Evolutionary conservation across 30 jellyfish, hydroid and myxozoan species (phyloP), one percentile per base, ranked within the genome.

Genomic region (Nemopilema nomurai): DNA sequence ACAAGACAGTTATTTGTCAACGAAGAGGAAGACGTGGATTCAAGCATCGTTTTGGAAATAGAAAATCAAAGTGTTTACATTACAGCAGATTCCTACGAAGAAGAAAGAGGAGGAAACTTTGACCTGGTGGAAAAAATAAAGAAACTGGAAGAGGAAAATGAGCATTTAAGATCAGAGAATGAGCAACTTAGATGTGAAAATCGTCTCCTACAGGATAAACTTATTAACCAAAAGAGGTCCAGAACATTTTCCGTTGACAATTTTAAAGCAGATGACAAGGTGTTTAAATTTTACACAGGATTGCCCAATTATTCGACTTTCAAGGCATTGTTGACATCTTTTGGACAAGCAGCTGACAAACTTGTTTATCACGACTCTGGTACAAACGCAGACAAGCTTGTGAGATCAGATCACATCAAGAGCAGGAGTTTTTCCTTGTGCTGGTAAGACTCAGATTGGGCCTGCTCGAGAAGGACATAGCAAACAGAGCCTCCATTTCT

Each of bases 401-500:
- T 20, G n/a, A 23, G 17, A 50, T 21, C 77, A 67, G 77, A 67
- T 20, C 49, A 67, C 49, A 23, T 8, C 89, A 82, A 49, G 96
- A 88, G 74, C 73, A 31, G 8, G 96, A 88, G 50, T 69, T 71
- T 87, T 88, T 88, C 49, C 66, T 81, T 67, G 71, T 72, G 9
- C 79, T 76, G 23, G 80, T 82, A 23, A 29, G 87, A 49, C 85
- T 72, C 4, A 57, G 92, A 53, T 67, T 86, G 8, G 89, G 87
- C 28, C 91, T 77, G 18, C 82, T 74, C 51, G 91, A 74, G 31
- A n/a, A 63, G 67, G 91, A 89, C 52, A 25, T 81, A 22, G 89
- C 84, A 41, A 23, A 64, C 73, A 71, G 90, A 75, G 81, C 85
- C 8, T 32, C 70, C 23, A 78, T 77, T 30, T 77, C 87, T 9